phyloP scores from a whole-genome alignment of 1,140 invertebrate genomes.

The Cherax destructor region DNA sequence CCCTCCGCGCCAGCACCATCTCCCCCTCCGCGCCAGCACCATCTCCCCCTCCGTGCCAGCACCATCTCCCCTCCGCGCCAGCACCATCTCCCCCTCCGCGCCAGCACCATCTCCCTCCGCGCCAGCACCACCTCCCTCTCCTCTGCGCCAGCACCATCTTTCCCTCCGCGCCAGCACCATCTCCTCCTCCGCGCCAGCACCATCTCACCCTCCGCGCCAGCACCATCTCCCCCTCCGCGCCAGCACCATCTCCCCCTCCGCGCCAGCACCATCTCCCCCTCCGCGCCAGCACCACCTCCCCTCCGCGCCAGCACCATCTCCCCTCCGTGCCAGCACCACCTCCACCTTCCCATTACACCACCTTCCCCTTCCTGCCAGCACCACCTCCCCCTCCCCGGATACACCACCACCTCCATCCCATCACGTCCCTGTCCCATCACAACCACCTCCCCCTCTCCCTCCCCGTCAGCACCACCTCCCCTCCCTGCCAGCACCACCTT shows the following conservation, averaged over 20 bases:
- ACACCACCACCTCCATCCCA: too few species aligned
- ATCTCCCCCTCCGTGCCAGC: not conserved
- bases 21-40: not conserved
- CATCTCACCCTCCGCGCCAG: too few species aligned
- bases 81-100: not conserved
- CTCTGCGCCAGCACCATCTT: constrained; percentile 8
- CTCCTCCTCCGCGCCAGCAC: not conserved
- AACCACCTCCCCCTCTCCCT: not conserved
- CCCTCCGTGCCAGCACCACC: not conserved
- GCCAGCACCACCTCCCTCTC: constrained; percentile 25
- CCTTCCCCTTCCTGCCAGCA: too few species aligned
- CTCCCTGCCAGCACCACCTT: too few species aligned
- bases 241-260: not conserved
- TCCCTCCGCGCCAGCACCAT: not conserved
- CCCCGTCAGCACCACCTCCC: too few species aligned
- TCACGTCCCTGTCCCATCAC: too few species aligned
- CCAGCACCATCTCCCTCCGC: not conserved
- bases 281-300: not conserved
- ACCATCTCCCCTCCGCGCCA: constrained; percentile 18
- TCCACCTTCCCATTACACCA: too few species aligned
- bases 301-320: too few species aligned
- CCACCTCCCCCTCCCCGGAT: too few species aligned
- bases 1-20: too few species aligned
- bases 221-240: not conserved
- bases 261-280: not conserved